Percentiles rank a stretch among this genome's conserved stretches.
Conservation (phyloP, 2,888 invertebrate species). For the Eristalis tenax region DNA sequence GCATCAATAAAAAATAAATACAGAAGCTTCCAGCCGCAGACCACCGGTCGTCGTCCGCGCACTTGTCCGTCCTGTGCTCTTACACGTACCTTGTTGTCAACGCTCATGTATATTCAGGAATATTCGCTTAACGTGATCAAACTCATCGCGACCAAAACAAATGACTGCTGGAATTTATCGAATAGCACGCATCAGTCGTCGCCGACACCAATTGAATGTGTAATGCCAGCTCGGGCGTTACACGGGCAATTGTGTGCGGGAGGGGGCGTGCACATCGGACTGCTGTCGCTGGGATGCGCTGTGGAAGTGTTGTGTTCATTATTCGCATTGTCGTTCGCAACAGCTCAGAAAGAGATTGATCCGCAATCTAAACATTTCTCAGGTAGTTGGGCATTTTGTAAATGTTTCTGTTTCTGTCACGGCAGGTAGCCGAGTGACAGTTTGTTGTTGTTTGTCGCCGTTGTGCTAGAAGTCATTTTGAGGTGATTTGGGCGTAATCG, state of each 20-base stretch:
- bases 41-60: conserved; percentile 9
- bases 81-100: background rate
- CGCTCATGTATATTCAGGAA: background rate
- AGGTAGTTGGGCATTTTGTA: background rate
- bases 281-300: background rate
- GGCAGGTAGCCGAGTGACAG: background rate
- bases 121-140: conserved; percentile 22
- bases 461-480: conserved; percentile 1
- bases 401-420: background rate
- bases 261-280: background rate
- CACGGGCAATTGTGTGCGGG: background rate
- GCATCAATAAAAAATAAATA: conserved; percentile 16
- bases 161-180: conserved; percentile 11
- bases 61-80: background rate
- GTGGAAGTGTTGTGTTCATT: background rate
- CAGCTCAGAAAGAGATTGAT: background rate
- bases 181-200: conserved; percentile 18
- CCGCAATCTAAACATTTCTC: background rate
- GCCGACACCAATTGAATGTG: conserved; percentile 30
- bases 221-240: conserved; percentile 15
- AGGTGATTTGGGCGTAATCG: conserved; percentile 14
- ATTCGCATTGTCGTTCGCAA: conserved; percentile 7
- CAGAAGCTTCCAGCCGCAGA: conserved; percentile 4
- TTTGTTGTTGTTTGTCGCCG: background rate
- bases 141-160: background rate